These are phyloP conservation scores for Ephialtes manifestator DNA, from an alignment of 2,888 invertebrate genomes.

Conservation along the genomic window DNA sequence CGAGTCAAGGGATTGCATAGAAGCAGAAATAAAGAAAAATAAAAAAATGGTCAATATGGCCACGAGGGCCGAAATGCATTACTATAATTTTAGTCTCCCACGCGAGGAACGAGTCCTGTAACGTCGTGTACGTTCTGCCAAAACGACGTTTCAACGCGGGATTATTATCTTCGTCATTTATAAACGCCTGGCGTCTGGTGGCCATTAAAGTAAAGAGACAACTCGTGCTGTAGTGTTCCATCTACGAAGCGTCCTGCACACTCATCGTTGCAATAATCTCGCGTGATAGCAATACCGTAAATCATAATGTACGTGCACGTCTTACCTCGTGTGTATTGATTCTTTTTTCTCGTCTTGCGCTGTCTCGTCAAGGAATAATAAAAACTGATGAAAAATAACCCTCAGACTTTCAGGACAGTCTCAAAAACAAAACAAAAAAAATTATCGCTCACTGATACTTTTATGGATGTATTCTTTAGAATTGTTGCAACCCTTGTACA, in stretches of 20 bases:
- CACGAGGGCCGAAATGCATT: constrained; percentile 46
- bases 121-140: constrained; percentile 16
- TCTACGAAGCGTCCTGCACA: constrained; percentile 1
- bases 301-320: constrained; percentile 51
- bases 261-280: constrained; percentile 46
- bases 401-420: not conserved
- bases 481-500: not conserved
- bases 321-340: constrained; percentile 24
- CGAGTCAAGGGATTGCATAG: not conserved
- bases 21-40: constrained; percentile 23
- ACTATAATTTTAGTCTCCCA: constrained; percentile 56
- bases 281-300: constrained; percentile 57
- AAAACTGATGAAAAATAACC: constrained; percentile 37
- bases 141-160: constrained; percentile 52
- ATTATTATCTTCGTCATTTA: constrained; percentile 60
- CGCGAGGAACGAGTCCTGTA: constrained; percentile 25
- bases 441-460: not conserved
- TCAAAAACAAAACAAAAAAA: not conserved
- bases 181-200: constrained; percentile 51
- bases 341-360: constrained; percentile 40
- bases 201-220: constrained; percentile 59
- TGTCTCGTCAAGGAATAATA: constrained; percentile 41
- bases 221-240: constrained; percentile 10
- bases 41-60: not conserved
- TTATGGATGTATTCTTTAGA: not conserved